phyloP scores from a whole-genome alignment of 2,888 invertebrate species.

The Synergus japonicus region DNA sequence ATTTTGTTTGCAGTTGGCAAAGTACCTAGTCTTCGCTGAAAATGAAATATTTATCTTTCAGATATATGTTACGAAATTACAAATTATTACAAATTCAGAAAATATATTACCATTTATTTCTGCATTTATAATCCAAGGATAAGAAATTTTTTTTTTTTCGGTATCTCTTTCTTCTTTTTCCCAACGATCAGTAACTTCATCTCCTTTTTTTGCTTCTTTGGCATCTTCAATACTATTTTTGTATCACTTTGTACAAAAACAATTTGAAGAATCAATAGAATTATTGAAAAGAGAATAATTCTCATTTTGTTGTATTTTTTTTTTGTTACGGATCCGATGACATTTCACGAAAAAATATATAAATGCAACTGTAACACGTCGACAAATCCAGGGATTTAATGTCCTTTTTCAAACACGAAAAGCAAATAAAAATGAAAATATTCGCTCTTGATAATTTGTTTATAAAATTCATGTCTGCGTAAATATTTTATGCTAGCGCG shows the following conservation, averaged over 20 bases:
- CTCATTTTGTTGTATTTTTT: neutral
- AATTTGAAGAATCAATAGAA: neutral
- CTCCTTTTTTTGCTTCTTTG: neutral
- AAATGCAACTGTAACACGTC: neutral
- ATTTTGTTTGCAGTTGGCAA: neutral
- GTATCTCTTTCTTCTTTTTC: neutral
- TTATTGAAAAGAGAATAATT: neutral
- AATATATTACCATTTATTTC: neutral
- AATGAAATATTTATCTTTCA: neutral
- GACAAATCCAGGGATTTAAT: neutral
- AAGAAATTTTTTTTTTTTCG: neutral
- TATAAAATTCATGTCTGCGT: neutral
- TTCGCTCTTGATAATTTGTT: neutral
- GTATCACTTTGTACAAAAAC: neutral
- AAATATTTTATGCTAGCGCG: too few relatives aligned
- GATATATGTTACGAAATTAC: neutral
- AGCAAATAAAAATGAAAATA: neutral
- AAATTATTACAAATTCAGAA: neutral
- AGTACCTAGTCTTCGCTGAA: neutral
- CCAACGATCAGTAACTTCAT: neutral
- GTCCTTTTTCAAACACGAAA: neutral
- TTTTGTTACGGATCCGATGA: neutral
- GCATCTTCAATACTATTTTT: neutral
- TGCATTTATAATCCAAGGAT: too few relatives aligned
- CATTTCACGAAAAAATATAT: neutral